A percentile compares a stretch with the other conserved stretches of the same genome.
phyloP scores from a whole-genome alignment of 1,140 invertebrate species.

The Bombus polaris region DNA sequence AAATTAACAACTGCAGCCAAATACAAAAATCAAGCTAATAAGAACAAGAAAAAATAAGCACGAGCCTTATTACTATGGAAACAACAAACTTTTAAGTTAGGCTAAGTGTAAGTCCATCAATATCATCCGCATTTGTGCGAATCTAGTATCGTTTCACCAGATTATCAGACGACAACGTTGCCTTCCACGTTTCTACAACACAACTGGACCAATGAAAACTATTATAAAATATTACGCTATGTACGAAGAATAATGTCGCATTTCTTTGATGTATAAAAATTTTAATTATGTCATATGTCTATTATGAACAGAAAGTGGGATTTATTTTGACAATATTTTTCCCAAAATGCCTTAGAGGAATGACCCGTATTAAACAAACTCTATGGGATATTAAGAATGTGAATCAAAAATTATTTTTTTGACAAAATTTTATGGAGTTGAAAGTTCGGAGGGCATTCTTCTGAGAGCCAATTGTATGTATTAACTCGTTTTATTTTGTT shows the following conservation, averaged over 20 bases:
- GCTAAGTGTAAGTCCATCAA: conserved; percentile 78
- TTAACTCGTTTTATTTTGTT: conserved; percentile 8
- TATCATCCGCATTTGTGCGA: conserved; percentile 76
- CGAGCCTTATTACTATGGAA: conserved; percentile 63
- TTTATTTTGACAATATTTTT: conserved; percentile 6
- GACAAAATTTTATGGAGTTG: conserved; percentile 55
- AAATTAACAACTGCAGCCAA: conserved; percentile 76
- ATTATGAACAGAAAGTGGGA: not conserved
- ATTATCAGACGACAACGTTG: conserved; percentile 62
- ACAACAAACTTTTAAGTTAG: conserved; percentile 78
- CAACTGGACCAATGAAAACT: conserved; percentile 61
- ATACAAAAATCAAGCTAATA: conserved; percentile 80
- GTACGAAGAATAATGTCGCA: conserved; percentile 4
- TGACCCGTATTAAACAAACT: conserved; percentile 43
- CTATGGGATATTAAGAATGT: conserved; percentile 30
- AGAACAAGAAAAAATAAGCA: conserved; percentile 82
- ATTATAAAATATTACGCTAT: conserved; percentile 12
- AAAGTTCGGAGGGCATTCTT: conserved; percentile 40
- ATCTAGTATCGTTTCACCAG: conserved; percentile 71
- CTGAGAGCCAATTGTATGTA: conserved; percentile 9
- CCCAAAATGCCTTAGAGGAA: conserved; percentile 40
- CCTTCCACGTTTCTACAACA: conserved; percentile 66
- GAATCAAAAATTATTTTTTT: conserved; percentile 57
- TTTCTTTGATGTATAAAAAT: conserved; percentile 19
- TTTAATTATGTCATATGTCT: conserved; percentile 22